Conservation (phyloP, 2,888 invertebrate species). For the Luperina nickerlii region DNA sequence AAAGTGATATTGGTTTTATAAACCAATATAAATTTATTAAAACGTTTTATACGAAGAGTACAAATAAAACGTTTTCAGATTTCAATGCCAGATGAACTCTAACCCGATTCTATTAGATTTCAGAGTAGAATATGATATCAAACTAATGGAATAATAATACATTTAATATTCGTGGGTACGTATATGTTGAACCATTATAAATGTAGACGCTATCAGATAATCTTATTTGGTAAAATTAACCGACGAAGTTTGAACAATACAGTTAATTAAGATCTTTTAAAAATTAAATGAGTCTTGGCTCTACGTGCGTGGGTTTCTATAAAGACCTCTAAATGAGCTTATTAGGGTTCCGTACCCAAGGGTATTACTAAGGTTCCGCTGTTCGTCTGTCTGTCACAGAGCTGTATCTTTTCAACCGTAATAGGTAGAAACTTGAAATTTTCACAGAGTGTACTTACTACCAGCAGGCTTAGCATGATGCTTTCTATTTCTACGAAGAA, state of each 20-base stretch:
- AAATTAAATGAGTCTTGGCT: conserved; percentile 6
- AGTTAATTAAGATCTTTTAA: conserved; percentile 31
- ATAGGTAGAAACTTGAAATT: neutral
- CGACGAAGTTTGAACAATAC: conserved; percentile 26
- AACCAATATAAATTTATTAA: conserved; percentile 37
- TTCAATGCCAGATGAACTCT: conserved; percentile 45
- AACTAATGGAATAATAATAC: conserved; percentile 46
- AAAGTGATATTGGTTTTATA: neutral
- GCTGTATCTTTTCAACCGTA: too few relatives aligned
- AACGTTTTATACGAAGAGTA: conserved; percentile 8
- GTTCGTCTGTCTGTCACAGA: too few relatives aligned
- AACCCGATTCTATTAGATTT: conserved; percentile 25
- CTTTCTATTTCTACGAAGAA: too few relatives aligned
- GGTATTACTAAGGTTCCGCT: neutral
- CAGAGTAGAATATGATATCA: conserved; percentile 15
- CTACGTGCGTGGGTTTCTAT: conserved; percentile 7
- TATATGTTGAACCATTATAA: conserved; percentile 26
- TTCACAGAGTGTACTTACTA: neutral
- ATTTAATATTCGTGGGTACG: conserved; percentile 33
- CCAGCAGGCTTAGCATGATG: neutral
- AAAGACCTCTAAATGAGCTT: neutral
- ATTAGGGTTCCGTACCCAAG: neutral
- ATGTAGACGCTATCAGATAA: conserved; percentile 41
- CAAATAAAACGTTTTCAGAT: conserved; percentile 23
- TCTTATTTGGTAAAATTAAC: conserved; percentile 23